Base-by-base conservation (phyloP, 2,888 invertebrate species). In the Vesta saturnalis region DNA sequence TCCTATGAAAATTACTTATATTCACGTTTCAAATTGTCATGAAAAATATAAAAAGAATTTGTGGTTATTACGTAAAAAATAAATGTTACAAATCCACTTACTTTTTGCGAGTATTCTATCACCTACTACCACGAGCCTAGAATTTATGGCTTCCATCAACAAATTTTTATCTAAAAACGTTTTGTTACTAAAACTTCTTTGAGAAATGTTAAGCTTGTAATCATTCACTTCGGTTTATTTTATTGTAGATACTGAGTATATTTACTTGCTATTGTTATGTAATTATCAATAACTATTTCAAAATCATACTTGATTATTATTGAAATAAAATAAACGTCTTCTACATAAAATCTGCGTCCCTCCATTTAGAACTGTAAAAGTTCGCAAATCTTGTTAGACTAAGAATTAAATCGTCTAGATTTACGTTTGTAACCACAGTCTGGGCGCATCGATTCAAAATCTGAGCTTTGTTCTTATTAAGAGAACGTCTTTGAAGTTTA, bases 391-490 rank as follows among this genome's bases (percentile, higher is more conserved):
- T 21, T 21, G 21, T 59, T 59, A 46, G 22, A 14, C 21, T n/a
- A 59, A 59, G 59, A 43, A 47, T 59, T 59, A 59, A 59, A 59
- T 22, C 59, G 46, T 21, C 46, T 47, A 21, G 59, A 19, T 59
- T 59, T 43, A 46, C 22, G 23, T 19, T 59, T 19, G 12, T 14
- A 16, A 59, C 46, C 22, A 15, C 47, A 59, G 59, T 59, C 59
- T 59, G 59, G 59, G 1, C 47, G 47, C 43, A 59, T 59, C 22
- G 59, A 59, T 47, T 59, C n/a, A 52, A 52, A 52, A 19, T 52
- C 52, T 52, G 21, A 12, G n/a, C 39, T 39, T 14, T 59, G 5
- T 59, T 2, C 52, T 52, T 21, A 52, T 52, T 52, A 52, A 19
- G 19, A 4, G 12, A 18, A 49, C n/a, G 21, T 21, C 52, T 52